A percentile compares a stretch with the other conserved stretches of the same genome.
Evolutionary conservation across 2,797 vertebrate species (phyloP).

Genomic region (Falco concolor): DNA sequence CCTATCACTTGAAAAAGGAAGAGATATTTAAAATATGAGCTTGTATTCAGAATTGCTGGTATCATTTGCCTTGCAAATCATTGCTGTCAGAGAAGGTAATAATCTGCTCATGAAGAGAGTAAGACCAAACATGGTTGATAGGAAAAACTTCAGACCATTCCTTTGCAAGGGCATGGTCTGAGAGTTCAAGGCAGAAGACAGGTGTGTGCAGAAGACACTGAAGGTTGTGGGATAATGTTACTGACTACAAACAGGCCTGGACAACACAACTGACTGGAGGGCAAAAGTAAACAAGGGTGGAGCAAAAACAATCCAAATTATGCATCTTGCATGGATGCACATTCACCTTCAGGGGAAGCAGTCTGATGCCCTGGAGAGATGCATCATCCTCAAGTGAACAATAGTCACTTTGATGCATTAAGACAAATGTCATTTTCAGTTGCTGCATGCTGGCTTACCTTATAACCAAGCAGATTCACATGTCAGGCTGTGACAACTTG

Average conservation of each 20-base stretch:
- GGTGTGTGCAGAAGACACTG: background rate
- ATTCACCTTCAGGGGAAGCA: constrained; percentile 3
- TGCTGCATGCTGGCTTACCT: background rate
- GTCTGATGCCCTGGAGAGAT: constrained; percentile 13
- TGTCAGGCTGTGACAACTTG: background rate
- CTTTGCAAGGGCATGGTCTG: background rate
- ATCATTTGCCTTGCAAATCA: background rate
- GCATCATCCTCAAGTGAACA: background rate
- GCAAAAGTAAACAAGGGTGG: constrained; percentile 49
- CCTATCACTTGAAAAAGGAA: background rate
- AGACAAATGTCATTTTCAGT: constrained; percentile 38
- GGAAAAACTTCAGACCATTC: background rate
- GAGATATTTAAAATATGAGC: background rate
- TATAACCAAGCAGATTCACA: background rate
- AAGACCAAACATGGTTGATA: background rate
- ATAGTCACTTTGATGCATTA: constrained; percentile 15
- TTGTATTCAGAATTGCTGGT: background rate
- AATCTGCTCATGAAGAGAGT: background rate
- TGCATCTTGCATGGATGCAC: background rate
- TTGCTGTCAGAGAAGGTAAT: background rate
- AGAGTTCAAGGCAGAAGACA: background rate
- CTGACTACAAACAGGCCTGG: constrained; percentile 15
- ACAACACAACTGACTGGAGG: constrained; percentile 26
- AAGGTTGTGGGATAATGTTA: background rate
- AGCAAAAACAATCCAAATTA: constrained; percentile 8